Base-by-base conservation (phyloP, 2,113 vertebrate species). In the Grus americana region DNA sequence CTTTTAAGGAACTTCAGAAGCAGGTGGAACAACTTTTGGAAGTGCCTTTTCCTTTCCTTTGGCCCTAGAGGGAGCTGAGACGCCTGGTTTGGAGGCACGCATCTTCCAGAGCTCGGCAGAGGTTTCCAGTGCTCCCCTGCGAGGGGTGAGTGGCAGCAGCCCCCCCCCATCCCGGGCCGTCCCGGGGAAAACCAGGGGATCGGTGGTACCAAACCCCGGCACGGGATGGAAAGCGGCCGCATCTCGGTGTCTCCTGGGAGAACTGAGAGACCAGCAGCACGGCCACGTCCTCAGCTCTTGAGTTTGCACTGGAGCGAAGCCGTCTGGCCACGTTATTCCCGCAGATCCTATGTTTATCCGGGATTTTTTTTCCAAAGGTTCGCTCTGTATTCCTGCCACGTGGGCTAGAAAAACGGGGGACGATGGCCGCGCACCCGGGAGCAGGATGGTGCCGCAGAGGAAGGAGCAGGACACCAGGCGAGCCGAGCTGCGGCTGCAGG, bases 61-160 rank as follows among this genome's bases (percentile, higher is more conserved):
- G 85, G 34, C 94, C 65, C 86, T 90, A 93, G 96, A 93, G 93
- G 94, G 94, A 95, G 94, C 96, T 82, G 74, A 79, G 82, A 62
- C 18, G 4, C 86, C 24, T 26, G 27, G 9, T 90, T 93, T 85
- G 65, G 88, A 80, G 50, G 18, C 49, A 0, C 23, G 2, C 2
- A 0, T 1, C 54, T 61, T 72, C 74, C 70, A 49, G 67, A 38
- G 36, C 46, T 34, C 5, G 1, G 57, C 40, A 40, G 27, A 44
- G 52, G 36, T 27, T 90, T 72, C 82, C 82, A 62, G 87, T 26
- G 10, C 44, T 19, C 24, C 21, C 26, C 26, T 26, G 30, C 1
- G 3, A 83, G 44, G 54, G 27, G 10, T 19, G 40, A 68, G 46
- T 44, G 29, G 38, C 86, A 42, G 14, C 29, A 49, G 8, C 34